phyloP scores from a whole-genome alignment of 2,113 vertebrate species.

The Chaetura pelagica region DNA sequence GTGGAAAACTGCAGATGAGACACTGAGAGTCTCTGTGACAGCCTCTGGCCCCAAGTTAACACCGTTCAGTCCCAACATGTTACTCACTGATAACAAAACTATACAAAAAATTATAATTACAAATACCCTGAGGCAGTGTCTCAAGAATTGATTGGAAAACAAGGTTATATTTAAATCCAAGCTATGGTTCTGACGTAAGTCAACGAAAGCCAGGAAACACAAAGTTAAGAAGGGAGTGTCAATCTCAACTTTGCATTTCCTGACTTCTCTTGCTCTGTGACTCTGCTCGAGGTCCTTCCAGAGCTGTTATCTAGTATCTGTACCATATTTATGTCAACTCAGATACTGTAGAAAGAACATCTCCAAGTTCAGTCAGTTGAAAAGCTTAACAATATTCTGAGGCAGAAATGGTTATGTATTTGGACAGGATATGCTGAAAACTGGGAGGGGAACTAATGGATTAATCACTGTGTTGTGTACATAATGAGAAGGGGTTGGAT shows the following conservation, averaged over 20 bases:
- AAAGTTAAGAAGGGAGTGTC: slow-evolving; percentile 14
- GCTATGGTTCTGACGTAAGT: not conserved
- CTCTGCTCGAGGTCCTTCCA: not conserved
- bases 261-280: not conserved
- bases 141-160: not conserved
- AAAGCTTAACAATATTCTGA: slow-evolving; percentile 45
- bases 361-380: slow-evolving; percentile 32
- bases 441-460: slow-evolving; percentile 60
- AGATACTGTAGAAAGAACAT: slow-evolving; percentile 1
- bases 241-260: not conserved
- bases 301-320: not conserved
- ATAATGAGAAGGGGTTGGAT: slow-evolving; percentile 46
- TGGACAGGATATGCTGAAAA: slow-evolving; percentile 56
- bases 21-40: not conserved
- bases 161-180: slow-evolving; percentile 12
- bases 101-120: not conserved
- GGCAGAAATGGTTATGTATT: slow-evolving; percentile 43
- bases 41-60: not conserved
- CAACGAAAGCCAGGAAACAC: slow-evolving; percentile 37
- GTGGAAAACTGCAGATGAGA: not conserved
- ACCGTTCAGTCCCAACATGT: not conserved
- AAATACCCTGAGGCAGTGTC: not conserved
- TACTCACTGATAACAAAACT: not conserved
- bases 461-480: slow-evolving; percentile 37
- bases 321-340: not conserved